Conservation (phyloP, 1,140 invertebrate species). For the Macrosteles quadrilineatus region DNA sequence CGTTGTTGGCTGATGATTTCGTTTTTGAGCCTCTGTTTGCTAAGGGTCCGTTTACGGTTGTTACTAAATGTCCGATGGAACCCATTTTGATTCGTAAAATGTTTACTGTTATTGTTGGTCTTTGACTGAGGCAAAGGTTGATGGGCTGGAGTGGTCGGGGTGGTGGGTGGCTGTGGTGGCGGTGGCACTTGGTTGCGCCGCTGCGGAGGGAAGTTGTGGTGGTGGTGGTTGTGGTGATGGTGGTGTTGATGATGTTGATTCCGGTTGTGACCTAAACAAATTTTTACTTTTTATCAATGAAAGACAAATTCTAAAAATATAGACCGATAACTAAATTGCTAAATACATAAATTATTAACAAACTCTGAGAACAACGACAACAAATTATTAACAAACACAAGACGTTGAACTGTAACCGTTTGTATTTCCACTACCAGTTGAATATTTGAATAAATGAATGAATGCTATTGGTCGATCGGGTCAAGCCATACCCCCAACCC, state of each 20-base stretch:
- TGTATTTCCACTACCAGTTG: too few species aligned
- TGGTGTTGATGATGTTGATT: neutral
- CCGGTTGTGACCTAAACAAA: neutral
- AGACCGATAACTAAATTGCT: too few species aligned
- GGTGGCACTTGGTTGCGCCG: neutral
- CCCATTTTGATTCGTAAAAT: slow-evolving; percentile 35
- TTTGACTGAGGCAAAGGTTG: neutral
- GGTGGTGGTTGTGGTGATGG: slow-evolving; percentile 11
- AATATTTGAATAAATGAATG: too few species aligned
- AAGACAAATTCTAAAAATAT: neutral
- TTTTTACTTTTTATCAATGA: neutral
- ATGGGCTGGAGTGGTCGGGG: neutral
- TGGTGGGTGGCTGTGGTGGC: slow-evolving; percentile 2
- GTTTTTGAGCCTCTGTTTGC: slow-evolving; percentile 21
- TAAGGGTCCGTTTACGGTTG: slow-evolving; percentile 32
- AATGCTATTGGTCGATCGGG: too few species aligned
- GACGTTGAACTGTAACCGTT: too few species aligned
- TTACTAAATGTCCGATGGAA: slow-evolving; percentile 37
- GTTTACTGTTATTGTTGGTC: slow-evolving; percentile 27
- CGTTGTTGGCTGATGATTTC: slow-evolving; percentile 13
- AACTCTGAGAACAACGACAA: too few species aligned
- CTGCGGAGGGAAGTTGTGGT: neutral
- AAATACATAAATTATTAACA: too few species aligned
- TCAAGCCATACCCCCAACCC: too few species aligned
- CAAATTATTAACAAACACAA: too few species aligned